A percentile compares a stretch with the other conserved stretches of the same genome.
Conservation (phyloP, 2,888 invertebrate species). For the Drepanosiphum platanoidis region DNA sequence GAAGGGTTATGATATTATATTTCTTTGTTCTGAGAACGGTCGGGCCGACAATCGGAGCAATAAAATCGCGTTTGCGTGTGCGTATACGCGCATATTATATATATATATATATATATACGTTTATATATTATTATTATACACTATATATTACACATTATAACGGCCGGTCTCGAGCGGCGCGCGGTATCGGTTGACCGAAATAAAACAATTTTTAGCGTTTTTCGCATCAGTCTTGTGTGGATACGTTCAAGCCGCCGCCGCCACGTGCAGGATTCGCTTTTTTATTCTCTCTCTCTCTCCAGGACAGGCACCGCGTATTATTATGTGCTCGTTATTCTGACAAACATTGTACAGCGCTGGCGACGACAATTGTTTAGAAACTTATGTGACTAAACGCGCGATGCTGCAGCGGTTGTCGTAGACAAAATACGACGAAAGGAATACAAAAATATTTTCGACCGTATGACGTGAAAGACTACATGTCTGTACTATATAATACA, state of each 20-base stretch:
- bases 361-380: not conserved
- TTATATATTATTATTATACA: not conserved
- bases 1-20: constrained; percentile 41
- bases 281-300: not conserved
- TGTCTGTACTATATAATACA: not conserved
- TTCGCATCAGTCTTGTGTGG: not conserved
- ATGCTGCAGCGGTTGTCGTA: not conserved
- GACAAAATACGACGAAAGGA: not conserved
- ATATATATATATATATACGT: not conserved
- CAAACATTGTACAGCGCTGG: not conserved
- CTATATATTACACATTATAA: not conserved
- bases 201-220: constrained; percentile 1
- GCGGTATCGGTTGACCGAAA: constrained; percentile 16
- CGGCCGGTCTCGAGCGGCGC: not conserved
- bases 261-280: constrained; percentile 3
- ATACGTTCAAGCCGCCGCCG: not conserved
- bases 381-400: not conserved
- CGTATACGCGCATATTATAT: not conserved
- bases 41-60: constrained; percentile 32
- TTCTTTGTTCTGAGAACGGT: constrained; percentile 30
- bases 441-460: not conserved
- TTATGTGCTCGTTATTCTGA: not conserved
- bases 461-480: not conserved
- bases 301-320: not conserved
- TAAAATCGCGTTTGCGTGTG: not conserved